Evolutionary conservation across 2,797 vertebrate genomes (phyloP), one percentile per base, ranked within the genome.

Genomic region (Urocyon cinereoargenteus): DNA sequence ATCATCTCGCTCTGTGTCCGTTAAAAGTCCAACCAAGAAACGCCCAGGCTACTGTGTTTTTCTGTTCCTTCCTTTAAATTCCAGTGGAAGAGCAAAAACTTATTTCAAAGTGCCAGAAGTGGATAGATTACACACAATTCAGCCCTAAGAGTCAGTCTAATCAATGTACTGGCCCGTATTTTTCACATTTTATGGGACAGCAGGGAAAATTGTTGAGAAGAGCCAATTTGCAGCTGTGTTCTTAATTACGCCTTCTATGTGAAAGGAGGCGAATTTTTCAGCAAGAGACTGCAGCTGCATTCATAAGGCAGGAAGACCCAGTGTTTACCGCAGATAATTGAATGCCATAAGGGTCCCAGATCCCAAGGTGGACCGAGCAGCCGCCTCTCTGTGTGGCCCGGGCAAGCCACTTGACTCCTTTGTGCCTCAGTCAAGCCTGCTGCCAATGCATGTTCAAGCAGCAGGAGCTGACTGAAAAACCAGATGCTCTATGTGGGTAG

Each of bases 101-200:
- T 97, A 94, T 45, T 98, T 96, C 96, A 87, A 92, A 98, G 96
- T 96, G 96, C 96, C 93, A 97, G 94, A 92, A 98, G 96, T 96
- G 21, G 61, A 97, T 66, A 97, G 97, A 97, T 97, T 90, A 75
- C 86, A 96, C 84, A 93, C 95, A 97, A 97, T 95, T 97, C 96
- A 97, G 81, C 94, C 97, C 95, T 19, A 89, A 98, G 96, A 97
- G 97, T 96, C 94, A 97, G 86, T 92, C 98, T 98, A 98, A 98
- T 98, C 98, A 98, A 98, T 94, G 97, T 96, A 97, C 97, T 97
- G 98, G 98, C 97, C 98, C 73, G 70, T 95, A 97, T 98, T 98
- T 97, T 92, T 97, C 97, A 97, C 98, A 89, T 98, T 98, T 98
- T 98, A 98, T 96, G 97, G 98, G 97, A 97, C 97, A 98, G 94